These are phyloP conservation scores for Odontophorus gujanensis DNA, from an alignment of 2,113 vertebrate species.

Conservation along the genomic window DNA sequence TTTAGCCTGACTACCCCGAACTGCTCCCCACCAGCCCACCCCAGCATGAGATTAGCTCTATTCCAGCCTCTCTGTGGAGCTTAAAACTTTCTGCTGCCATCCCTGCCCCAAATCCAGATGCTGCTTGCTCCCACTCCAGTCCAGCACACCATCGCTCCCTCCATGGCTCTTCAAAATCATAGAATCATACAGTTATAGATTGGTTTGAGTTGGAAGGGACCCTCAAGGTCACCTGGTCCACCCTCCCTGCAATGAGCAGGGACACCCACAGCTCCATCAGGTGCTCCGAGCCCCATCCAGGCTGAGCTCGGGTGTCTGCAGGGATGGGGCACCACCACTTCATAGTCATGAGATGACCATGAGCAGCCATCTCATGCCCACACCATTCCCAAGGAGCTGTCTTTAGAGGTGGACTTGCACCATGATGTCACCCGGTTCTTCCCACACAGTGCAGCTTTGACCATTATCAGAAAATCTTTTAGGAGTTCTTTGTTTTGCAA, in stretches of 20 bases:
- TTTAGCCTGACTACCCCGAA: background rate
- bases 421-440: background rate
- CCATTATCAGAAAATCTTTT: background rate
- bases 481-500: background rate
- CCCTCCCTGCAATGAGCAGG: no score
- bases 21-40: no score
- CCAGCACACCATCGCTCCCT: background rate
- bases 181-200: no score
- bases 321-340: no score
- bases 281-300: no score
- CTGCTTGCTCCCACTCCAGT: background rate
- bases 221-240: no score
- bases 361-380: background rate
- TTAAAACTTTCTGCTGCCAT: background rate
- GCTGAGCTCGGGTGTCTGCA: no score
- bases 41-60: background rate
- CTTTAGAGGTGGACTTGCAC: background rate
- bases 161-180: background rate
- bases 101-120: background rate
- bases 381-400: background rate
- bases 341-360: no score
- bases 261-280: no score
- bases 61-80: background rate
- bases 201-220: no score
- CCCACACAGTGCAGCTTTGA: background rate